Percentiles rank a stretch among this genome's conserved stretches.
Conservation (phyloP, 1,140 invertebrate genomes). For the Halictus rubicundus region DNA sequence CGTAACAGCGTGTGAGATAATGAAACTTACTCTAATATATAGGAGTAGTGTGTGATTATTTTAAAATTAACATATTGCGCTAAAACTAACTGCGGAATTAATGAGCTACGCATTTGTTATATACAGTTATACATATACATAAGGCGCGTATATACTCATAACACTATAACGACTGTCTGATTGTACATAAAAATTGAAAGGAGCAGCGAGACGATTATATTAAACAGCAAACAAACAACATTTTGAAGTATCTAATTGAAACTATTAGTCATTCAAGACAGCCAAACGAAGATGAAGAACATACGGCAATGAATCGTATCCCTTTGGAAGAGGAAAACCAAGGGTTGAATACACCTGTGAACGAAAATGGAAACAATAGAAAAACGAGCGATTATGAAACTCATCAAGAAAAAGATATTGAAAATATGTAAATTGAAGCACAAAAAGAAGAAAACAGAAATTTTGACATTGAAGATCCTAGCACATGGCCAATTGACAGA, state of each 20-base stretch:
- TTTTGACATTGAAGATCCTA: constrained; percentile 25
- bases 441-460: constrained; percentile 24
- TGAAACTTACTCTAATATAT: no score
- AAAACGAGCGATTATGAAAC: constrained; percentile 32
- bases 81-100: no score
- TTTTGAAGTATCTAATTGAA: constrained; percentile 33
- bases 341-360: constrained; percentile 29
- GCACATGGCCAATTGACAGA: constrained; percentile 22
- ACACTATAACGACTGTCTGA: no score
- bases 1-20: no score
- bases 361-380: constrained; percentile 33
- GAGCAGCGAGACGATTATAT: constrained; percentile 35
- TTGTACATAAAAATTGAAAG: constrained; percentile 33
- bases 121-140: no score
- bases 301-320: constrained; percentile 27
- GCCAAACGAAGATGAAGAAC: constrained; percentile 35
- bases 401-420: constrained; percentile 34
- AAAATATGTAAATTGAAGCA: constrained; percentile 28
- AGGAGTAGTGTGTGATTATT: no score
- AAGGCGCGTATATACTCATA: no score
- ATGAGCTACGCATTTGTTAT: no score
- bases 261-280: constrained; percentile 28
- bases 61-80: no score
- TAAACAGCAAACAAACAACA: constrained; percentile 36
- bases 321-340: constrained; percentile 30